A percentile compares a stretch with the other conserved stretches of the same genome.
phyloP scores from a whole-genome alignment of 1,140 invertebrate genomes.

The Drosophila auraria region DNA sequence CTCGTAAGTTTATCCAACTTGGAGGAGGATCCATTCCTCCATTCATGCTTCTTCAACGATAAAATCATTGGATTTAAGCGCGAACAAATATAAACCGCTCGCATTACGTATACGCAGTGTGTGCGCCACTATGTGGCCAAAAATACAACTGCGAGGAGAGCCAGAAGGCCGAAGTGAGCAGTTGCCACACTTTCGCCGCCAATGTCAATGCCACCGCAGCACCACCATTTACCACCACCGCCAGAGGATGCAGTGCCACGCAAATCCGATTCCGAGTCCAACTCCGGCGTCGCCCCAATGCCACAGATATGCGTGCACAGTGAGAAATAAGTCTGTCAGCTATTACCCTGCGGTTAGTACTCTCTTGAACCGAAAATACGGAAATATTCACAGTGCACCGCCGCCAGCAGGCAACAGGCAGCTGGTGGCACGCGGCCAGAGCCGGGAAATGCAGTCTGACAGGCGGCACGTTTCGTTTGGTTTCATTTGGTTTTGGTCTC shows the following conservation, averaged over 20 bases:
- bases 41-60: slow-evolving; percentile 35
- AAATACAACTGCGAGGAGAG: slow-evolving; percentile 55
- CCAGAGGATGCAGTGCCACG: slow-evolving; percentile 59
- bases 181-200: slow-evolving; percentile 74
- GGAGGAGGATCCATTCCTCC: slow-evolving; percentile 8
- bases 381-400: slow-evolving; percentile 3
- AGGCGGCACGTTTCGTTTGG: slow-evolving; percentile 44
- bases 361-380: neutral
- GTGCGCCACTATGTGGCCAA: slow-evolving; percentile 51
- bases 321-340: neutral
- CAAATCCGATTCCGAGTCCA: slow-evolving; percentile 45
- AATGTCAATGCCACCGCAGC: slow-evolving; percentile 73
- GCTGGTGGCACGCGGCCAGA: slow-evolving; percentile 37
- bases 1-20: slow-evolving; percentile 16
- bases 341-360: neutral
- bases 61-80: slow-evolving; percentile 43
- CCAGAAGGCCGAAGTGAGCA: slow-evolving; percentile 28
- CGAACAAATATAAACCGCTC: slow-evolving; percentile 46
- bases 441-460: slow-evolving; percentile 44
- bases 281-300: slow-evolving; percentile 66
- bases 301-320: slow-evolving; percentile 61
- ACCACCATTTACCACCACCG: slow-evolving; percentile 17
- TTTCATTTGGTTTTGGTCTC: slow-evolving; percentile 52
- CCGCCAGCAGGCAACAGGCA: slow-evolving; percentile 43
- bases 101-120: slow-evolving; percentile 73